Evolutionary conservation across 2,797 vertebrate species (phyloP), one percentile per base, ranked within the genome.

Genomic region (Sternotherus odoratus): DNA sequence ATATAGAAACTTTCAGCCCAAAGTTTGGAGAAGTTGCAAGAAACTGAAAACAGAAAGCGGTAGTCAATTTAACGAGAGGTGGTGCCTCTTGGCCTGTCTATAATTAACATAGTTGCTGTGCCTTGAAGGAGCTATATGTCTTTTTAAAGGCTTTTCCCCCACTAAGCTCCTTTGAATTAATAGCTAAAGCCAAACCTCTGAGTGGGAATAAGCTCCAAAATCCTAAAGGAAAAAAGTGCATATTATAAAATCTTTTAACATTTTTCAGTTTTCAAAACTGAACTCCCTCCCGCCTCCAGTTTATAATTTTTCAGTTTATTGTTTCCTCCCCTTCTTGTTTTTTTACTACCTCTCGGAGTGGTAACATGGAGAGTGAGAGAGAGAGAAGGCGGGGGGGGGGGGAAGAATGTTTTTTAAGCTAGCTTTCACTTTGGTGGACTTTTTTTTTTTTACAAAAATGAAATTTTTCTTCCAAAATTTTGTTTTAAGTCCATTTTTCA

Each of bases 21-120:
- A 93, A 93, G 43, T 87, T 19, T 43, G 84, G 50, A 36, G 78
- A 63, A 93, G 79, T 57, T 84, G 57, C 90, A 91, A 49, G 1
- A 4, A 92, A 63, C 46, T 54, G 57, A 92, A 66, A 53, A 53
- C 79, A 57, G 12, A 86, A 89, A 94, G 84, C 5, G 78, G 8
- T n/a, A 79, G 7, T 87, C 51, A 88, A 53, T 1, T 57, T 86
- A 77, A 89, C 26, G 6, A 28, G 66, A 21, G 48, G 16, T 9
- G 63, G 63, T 91, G 46, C 56, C 13, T 17, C 79, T 17, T 66
- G 8, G 5, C 79, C 21, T 66, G 92, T n/a, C 26, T 75, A 77
- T 51, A 90, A 79, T 46, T 82, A 24, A 2, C 12, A 8, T 8
- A 92, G 86, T 79, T 49, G 86, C 1, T 46, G 43, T 49, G 30